These are phyloP conservation scores for Macropis europaea DNA, from an alignment of 2,888 invertebrate genomes.

Conservation along the genomic window DNA sequence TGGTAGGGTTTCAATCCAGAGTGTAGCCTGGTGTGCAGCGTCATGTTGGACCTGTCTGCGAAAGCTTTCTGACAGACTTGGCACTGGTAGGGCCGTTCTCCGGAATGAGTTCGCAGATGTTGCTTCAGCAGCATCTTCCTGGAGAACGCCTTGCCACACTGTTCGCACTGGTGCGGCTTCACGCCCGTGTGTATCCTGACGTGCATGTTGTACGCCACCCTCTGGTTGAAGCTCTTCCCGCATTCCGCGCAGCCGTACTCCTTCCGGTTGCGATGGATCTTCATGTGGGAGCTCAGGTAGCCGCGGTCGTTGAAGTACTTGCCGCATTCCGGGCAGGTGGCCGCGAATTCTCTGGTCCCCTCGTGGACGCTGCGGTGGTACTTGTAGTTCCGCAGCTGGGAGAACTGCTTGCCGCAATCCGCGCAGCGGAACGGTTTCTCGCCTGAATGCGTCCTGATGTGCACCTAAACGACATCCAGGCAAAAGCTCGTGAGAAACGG, in stretches of 20 bases:
- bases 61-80: slow-evolving; percentile 91
- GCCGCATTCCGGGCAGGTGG: slow-evolving; percentile 88
- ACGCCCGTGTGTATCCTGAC: slow-evolving; percentile 90
- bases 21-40: slow-evolving; percentile 89
- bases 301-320: slow-evolving; percentile 92
- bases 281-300: slow-evolving; percentile 92
- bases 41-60: slow-evolving; percentile 93
- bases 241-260: slow-evolving; percentile 91
- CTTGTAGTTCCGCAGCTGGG: slow-evolving; percentile 91
- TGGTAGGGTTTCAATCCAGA: slow-evolving; percentile 90
- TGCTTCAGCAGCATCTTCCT: slow-evolving; percentile 92
- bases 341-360: slow-evolving; percentile 91
- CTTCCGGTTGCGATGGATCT: slow-evolving; percentile 90
- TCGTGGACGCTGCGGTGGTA: slow-evolving; percentile 91
- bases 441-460: slow-evolving; percentile 79
- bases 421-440: slow-evolving; percentile 85
- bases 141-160: slow-evolving; percentile 91
- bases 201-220: slow-evolving; percentile 94
- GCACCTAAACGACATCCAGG: slow-evolving; percentile 69
- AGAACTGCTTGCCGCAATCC: slow-evolving; percentile 91
- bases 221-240: slow-evolving; percentile 91
- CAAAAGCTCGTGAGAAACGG: neutral
- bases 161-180: slow-evolving; percentile 88
- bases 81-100: slow-evolving; percentile 90
- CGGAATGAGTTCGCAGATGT: slow-evolving; percentile 90